These are phyloP conservation scores for Microhierax caerulescens DNA, from an alignment of 2,797 vertebrate species.

Conservation along the genomic window DNA sequence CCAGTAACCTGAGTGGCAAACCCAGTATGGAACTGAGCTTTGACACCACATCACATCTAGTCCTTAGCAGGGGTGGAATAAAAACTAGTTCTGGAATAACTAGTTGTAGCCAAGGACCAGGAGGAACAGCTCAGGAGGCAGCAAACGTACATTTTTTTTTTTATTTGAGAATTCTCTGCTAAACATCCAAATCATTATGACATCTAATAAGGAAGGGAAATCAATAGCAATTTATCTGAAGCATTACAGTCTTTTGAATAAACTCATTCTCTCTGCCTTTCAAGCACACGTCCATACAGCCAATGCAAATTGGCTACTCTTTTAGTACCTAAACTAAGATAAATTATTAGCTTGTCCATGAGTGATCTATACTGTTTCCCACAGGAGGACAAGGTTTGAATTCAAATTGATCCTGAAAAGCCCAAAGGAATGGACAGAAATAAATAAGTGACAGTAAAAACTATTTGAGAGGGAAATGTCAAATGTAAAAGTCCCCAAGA, in stretches of 20 bases:
- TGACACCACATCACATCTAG: background rate
- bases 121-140: background rate
- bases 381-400: background rate
- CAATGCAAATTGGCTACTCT: background rate
- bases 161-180: background rate
- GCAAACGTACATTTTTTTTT: background rate
- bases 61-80: background rate
- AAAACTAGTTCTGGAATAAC: background rate
- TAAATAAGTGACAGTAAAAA: background rate
- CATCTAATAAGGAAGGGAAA: background rate
- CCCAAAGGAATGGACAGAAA: background rate
- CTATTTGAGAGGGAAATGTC: background rate
- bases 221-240: background rate
- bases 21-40: background rate
- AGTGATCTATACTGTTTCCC: background rate
- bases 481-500: background rate
- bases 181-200: background rate
- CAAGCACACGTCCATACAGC: background rate
- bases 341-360: background rate
- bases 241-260: background rate
- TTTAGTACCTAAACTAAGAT: slow-evolving; percentile 6
- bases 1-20: background rate
- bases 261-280: background rate
- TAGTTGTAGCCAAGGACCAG: background rate
- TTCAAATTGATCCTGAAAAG: slow-evolving; percentile 16